Evolutionary conservation across 64 coral and sea anemone species (phyloP).

Genomic region (Exaiptasia diaphana): DNA sequence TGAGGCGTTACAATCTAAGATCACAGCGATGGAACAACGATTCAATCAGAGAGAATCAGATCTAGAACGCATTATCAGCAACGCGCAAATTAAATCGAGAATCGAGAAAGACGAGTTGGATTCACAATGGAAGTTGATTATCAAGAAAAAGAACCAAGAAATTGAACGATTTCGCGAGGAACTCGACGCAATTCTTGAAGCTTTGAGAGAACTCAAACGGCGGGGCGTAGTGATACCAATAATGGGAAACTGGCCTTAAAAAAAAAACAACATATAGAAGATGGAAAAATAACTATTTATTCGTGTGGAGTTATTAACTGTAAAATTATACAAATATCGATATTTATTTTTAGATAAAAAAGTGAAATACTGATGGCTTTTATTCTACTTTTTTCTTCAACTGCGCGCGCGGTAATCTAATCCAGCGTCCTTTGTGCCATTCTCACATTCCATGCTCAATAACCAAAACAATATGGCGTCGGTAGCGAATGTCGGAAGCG

Average conservation of each 20-base stretch:
- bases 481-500: slow-evolving; percentile 3
- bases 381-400: too few relatives aligned
- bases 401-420: too few relatives aligned
- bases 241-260: too few relatives aligned
- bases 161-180: slow-evolving; percentile 88
- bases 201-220: slow-evolving; percentile 75
- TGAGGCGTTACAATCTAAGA: slow-evolving; percentile 77
- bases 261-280: too few relatives aligned
- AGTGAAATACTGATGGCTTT: too few relatives aligned
- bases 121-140: slow-evolving; percentile 58
- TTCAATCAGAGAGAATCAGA: slow-evolving; percentile 80
- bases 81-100: slow-evolving; percentile 63
- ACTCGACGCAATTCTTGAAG: slow-evolving; percentile 79
- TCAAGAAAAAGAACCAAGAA: slow-evolving; percentile 88
- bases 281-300: too few relatives aligned
- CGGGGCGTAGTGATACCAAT: slow-evolving; percentile 86
- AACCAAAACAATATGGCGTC: slow-evolving; percentile 23
- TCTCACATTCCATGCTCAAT: too few relatives aligned
- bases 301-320: too few relatives aligned
- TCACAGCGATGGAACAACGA: slow-evolving; percentile 73
- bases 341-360: too few relatives aligned
- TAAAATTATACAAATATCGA: too few relatives aligned
- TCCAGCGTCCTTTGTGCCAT: too few relatives aligned
- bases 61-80: slow-evolving; percentile 77
- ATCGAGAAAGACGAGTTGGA: slow-evolving; percentile 85